A percentile compares a stretch with the other conserved stretches of the same genome.
Conservation (phyloP, 2,113 vertebrate genomes). For the Balaeniceps rex region DNA sequence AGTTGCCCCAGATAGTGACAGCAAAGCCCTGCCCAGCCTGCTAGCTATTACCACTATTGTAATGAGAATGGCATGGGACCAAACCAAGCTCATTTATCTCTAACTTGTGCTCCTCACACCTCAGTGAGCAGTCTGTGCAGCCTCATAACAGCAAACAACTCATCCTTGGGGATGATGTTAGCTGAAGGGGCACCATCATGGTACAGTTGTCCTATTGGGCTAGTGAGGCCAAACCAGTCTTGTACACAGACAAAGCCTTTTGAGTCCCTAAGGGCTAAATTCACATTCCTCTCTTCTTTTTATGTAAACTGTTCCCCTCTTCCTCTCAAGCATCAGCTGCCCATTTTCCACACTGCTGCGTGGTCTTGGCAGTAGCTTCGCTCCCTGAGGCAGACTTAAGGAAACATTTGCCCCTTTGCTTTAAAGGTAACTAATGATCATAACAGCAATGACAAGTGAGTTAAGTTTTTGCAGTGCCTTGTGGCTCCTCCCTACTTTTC, state of each 20-base stretch:
- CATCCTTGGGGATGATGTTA: background rate
- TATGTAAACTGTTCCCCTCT: background rate
- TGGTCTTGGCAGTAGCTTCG: background rate
- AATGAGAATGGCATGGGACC: background rate
- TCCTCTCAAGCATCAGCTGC: background rate
- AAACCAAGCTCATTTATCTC: background rate
- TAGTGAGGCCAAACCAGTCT: background rate
- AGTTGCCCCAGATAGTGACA: background rate
- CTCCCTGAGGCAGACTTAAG: background rate
- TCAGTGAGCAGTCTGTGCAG: background rate
- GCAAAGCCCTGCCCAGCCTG: background rate
- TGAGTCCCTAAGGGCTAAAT: background rate
- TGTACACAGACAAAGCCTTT: background rate
- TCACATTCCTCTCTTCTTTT: background rate
- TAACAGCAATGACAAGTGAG: background rate
- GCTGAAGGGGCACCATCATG: background rate
- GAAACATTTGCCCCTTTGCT: background rate
- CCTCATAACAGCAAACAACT: background rate
- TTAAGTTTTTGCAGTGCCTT: background rate
- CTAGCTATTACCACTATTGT: background rate
- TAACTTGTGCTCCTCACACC: background rate
- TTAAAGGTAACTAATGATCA: background rate
- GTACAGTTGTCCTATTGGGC: background rate
- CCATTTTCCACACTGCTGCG: background rate
- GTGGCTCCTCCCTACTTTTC: background rate